These are phyloP conservation scores for Tupaia chinensis DNA, from an alignment of 2,113 vertebrate species.

Conservation along the genomic window DNA sequence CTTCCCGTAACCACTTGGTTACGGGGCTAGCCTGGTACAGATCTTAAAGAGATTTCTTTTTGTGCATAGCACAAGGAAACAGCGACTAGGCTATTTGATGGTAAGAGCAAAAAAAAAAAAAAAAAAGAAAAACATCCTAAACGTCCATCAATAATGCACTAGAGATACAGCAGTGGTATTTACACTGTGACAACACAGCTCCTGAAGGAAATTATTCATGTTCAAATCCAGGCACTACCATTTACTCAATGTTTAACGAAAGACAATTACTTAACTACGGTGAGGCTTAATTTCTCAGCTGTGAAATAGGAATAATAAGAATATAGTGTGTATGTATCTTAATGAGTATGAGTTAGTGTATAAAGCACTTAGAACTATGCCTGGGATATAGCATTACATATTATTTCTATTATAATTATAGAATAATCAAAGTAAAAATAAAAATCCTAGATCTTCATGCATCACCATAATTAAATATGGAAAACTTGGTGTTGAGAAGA, in stretches of 20 bases:
- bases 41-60: not conserved
- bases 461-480: not conserved
- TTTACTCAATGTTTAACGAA: not conserved
- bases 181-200: rapidly evolving
- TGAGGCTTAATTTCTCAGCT: not conserved
- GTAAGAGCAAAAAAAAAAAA: not conserved
- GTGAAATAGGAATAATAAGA: not conserved
- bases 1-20: too few species aligned
- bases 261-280: not conserved
- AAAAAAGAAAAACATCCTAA: not conserved
- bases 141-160: not conserved
- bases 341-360: not conserved
- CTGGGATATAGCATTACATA: not conserved
- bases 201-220: not conserved
- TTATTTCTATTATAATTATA: not conserved
- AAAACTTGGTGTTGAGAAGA: not conserved
- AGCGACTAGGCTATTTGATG: not conserved
- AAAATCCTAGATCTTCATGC: not conserved
- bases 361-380: not conserved
- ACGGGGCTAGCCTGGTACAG: not conserved
- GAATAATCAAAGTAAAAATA: not conserved
- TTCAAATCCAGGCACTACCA: not conserved
- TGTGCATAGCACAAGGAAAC: not conserved
- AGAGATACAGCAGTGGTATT: not conserved
- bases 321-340: not conserved